Conservation (phyloP, 2,113 vertebrate genomes). For the Corythornis madagascariensis region DNA sequence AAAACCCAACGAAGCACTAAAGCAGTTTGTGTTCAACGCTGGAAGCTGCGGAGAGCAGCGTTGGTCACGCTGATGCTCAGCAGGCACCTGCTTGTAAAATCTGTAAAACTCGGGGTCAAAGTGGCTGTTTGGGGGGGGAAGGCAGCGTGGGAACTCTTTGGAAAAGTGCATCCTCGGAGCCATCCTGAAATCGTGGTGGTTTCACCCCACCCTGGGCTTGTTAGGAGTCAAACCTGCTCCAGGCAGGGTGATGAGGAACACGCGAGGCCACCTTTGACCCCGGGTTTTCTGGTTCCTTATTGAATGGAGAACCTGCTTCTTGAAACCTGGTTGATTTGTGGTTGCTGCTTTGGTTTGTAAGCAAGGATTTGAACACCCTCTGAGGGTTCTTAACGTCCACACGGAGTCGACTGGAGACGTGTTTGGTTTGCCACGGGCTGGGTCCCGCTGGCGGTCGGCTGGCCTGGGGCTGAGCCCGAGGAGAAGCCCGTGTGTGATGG, state of each 20-base stretch:
- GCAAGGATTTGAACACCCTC: constrained; percentile 51
- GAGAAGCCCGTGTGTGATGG: background rate
- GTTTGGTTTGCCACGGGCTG: background rate
- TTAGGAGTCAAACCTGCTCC: background rate
- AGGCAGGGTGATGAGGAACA: background rate
- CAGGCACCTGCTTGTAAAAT: constrained; percentile 52
- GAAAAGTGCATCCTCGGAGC: background rate
- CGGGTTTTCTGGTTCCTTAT: constrained; percentile 65
- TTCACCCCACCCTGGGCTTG: background rate
- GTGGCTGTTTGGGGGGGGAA: background rate
- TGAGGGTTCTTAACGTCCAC: constrained; percentile 56
- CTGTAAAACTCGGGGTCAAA: constrained; percentile 40
- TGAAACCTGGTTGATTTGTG: constrained; percentile 66
- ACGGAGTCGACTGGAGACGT: background rate
- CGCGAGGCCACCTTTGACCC: constrained; percentile 27
- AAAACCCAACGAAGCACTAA: background rate
- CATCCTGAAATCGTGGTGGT: background rate
- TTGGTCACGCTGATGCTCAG: background rate
- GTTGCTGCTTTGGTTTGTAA: constrained; percentile 67
- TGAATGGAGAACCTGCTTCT: constrained; percentile 43
- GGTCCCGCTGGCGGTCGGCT: too few relatives aligned
- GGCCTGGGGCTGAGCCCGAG: background rate
- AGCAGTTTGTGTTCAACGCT: background rate
- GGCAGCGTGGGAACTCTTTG: background rate
- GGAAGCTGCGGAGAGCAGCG: background rate